phyloP scores from a whole-genome alignment of 2,797 vertebrate genomes.

The Danio tinwini region DNA sequence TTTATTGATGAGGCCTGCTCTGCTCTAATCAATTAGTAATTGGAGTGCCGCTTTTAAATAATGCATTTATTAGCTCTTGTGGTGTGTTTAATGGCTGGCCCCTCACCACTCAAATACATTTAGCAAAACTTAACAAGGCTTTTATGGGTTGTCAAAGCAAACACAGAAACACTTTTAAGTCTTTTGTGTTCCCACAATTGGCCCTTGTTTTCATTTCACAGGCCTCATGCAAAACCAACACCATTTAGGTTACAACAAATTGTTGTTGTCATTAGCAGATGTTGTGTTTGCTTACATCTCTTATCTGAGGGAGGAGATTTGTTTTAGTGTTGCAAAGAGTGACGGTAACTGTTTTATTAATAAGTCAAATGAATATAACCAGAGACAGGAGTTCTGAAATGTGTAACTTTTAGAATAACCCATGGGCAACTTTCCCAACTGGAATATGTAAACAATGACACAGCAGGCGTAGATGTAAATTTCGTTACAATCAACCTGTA shows the following conservation, averaged over 20 bases:
- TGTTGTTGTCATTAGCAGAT: slow-evolving; percentile 56
- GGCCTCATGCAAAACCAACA: slow-evolving; percentile 63
- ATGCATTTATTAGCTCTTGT: slow-evolving; percentile 82
- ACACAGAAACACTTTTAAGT: slow-evolving; percentile 76
- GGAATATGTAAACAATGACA: too few species aligned
- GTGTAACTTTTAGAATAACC: too few species aligned
- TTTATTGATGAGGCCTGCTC: slow-evolving; percentile 82
- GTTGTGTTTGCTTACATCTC: slow-evolving; percentile 61
- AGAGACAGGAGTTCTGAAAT: neutral
- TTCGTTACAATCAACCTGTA: too few species aligned
- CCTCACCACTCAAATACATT: slow-evolving; percentile 76
- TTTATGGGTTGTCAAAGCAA: slow-evolving; percentile 74
- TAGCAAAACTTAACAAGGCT: slow-evolving; percentile 81
- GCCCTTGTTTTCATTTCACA: slow-evolving; percentile 76
- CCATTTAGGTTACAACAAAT: slow-evolving; percentile 68
- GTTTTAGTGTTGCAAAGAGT: slow-evolving; percentile 11
- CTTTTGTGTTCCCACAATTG: slow-evolving; percentile 69
- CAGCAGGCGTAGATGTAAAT: too few species aligned
- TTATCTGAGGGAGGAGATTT: slow-evolving; percentile 23
- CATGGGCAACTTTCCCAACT: too few species aligned
- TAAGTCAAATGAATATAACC: slow-evolving; percentile 31
- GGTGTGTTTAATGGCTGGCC: slow-evolving; percentile 81
- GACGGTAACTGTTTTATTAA: slow-evolving; percentile 31
- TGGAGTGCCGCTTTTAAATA: slow-evolving; percentile 84
- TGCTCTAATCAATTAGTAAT: slow-evolving; percentile 86